These are phyloP conservation scores for Acipenser oxyrinchus DNA, from an alignment of 2,797 vertebrate genomes.

Conservation along the genomic window DNA sequence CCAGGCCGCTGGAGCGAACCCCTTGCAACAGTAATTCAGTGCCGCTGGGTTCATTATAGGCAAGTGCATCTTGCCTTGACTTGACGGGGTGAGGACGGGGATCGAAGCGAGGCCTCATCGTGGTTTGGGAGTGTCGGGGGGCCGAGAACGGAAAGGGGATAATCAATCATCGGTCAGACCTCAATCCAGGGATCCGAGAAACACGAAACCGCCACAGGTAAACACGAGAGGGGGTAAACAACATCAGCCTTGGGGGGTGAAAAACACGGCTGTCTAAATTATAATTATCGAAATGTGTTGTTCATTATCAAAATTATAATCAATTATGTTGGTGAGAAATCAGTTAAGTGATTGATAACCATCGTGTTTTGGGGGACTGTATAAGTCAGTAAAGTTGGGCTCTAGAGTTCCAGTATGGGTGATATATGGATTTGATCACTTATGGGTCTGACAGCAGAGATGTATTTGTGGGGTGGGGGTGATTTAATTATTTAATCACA, in stretches of 20 bases:
- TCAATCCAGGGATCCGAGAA: conserved; percentile 32
- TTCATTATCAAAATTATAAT: too few species aligned
- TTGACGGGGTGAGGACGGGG: conserved; percentile 47
- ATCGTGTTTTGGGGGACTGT: too few species aligned
- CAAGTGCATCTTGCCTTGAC: conserved; percentile 23
- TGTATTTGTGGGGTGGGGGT: too few species aligned
- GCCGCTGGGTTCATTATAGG: conserved; percentile 14
- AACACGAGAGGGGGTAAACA: conserved; percentile 14
- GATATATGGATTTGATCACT: too few species aligned
- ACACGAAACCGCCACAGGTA: conserved; percentile 43
- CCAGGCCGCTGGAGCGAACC: conserved; percentile 53
- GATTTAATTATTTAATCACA: too few species aligned
- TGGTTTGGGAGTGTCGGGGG: conserved; percentile 53
- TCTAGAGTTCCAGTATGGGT: too few species aligned
- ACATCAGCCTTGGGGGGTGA: conserved; percentile 14
- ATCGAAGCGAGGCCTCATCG: conserved; percentile 55
- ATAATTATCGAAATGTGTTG: too few species aligned
- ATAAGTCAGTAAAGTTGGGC: too few species aligned
- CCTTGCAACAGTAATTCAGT: conserved; percentile 19
- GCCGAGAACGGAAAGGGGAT: conserved; percentile 32
- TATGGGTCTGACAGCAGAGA: too few species aligned
- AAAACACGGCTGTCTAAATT: not conserved
- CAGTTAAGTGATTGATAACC: too few species aligned
- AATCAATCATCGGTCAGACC: conserved; percentile 18
- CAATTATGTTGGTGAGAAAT: too few species aligned